Conservation (phyloP, 2,113 vertebrate genomes). For the Labeo rohita region DNA sequence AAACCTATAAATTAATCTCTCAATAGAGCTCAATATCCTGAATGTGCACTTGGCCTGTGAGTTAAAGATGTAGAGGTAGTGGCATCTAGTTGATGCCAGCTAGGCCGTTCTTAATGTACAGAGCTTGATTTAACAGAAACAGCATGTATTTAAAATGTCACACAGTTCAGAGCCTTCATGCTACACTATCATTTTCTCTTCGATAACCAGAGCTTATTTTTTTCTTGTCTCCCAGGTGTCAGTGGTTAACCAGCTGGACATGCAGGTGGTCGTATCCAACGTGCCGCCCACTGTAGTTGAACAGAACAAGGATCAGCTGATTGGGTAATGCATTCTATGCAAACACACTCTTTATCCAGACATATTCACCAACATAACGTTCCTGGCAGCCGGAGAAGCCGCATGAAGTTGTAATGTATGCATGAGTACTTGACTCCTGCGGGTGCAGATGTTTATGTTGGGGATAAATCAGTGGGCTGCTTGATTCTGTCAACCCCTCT, state of each 20-base stretch:
- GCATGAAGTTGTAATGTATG: slow-evolving; percentile 24
- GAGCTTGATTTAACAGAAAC: background rate
- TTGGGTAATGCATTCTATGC: slow-evolving; percentile 78
- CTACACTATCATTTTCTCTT: background rate
- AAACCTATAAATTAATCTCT: slow-evolving; percentile 22
- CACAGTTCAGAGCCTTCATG: background rate
- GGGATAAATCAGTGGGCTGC: slow-evolving; percentile 26
- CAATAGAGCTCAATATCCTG: background rate
- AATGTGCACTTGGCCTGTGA: background rate
- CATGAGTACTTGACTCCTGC: slow-evolving; percentile 19
- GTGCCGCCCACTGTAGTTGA: slow-evolving; percentile 95
- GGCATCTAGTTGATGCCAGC: background rate
- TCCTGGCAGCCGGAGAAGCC: background rate
- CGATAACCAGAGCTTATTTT: slow-evolving; percentile 31
- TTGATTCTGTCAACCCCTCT: slow-evolving; percentile 30
- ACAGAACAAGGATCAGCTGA: slow-evolving; percentile 91
- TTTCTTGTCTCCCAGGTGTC: slow-evolving; percentile 82
- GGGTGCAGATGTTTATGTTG: slow-evolving; percentile 23
- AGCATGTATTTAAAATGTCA: background rate
- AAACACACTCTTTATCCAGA: background rate
- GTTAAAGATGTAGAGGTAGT: background rate
- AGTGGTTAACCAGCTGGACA: slow-evolving; percentile 97
- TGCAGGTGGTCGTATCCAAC: slow-evolving; percentile 98
- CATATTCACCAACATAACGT: background rate
- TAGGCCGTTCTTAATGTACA: background rate